Base-by-base conservation (phyloP, 2,797 vertebrate genomes). In the Emydoidea blandingii region DNA sequence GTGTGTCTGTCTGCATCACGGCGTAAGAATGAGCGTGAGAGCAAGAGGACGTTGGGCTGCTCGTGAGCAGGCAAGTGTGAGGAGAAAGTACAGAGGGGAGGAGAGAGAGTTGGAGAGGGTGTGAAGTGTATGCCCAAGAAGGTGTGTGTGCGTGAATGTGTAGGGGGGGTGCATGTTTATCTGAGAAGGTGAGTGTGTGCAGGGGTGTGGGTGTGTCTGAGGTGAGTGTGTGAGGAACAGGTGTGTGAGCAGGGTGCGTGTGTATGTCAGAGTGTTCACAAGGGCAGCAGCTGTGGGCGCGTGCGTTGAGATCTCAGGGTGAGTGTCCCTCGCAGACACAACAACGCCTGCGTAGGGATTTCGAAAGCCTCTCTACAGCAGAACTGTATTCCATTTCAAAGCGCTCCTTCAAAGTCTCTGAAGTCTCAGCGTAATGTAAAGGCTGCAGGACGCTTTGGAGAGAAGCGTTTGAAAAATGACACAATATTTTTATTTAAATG, bases 301-400 rank as follows among this genome's bases (percentile, higher is more conserved):
- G 18, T 3, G 29, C n/a, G 29, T 29, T 6, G 25, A 4, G 29
- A n/a, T 72, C 62, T 31, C 29, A 76, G 4, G 2, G 5, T 27
- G 59, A 53, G 79, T 44, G 12, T 79, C 56, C 91, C 92, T 23
- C 23, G 50, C 15, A 78, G 88, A 74, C 49, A 57, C 72, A 79
- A 57, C 72, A 81, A 94, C 8, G 89, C 50, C 79, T 83, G 91
- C 86, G 79, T 41, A 91, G 79, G 83, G 18, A 23, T 50, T 81
- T 83, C 53, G 68, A 85, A 91, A 88, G 91, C 86, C 91, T 87
- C 97, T 97, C 88, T 93, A 91, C 96, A 94, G 95, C 91, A 91
- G 84, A 82, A 96, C 96, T 95, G 91, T 85, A 90, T 97, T 96
- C 93, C 86, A 79, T 96, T 92, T 90, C 92, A 93, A 94, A 96